Conservation (phyloP, 2,797 vertebrate genomes). For the Calcarius lapponicus region DNA sequence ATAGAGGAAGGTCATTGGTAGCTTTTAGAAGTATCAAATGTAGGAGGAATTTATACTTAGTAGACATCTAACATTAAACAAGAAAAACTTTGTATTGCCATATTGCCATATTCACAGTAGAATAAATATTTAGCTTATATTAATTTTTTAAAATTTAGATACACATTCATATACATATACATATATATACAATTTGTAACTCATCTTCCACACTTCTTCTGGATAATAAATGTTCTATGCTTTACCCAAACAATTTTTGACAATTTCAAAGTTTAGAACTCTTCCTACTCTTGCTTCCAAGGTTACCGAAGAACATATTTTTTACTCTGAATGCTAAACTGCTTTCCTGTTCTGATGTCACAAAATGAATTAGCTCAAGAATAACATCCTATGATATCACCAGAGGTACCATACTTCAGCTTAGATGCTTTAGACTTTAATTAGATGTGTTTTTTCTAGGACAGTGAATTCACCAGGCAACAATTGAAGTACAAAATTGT, state of each 20-base stretch:
- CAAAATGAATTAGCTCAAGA: neutral
- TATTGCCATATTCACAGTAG: neutral
- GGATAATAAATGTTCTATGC: neutral
- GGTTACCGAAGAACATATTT: neutral
- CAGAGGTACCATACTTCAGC: neutral
- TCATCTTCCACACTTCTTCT: neutral
- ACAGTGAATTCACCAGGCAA: neutral
- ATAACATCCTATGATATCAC: neutral
- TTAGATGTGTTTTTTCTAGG: neutral
- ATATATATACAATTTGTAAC: neutral
- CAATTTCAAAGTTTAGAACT: neutral
- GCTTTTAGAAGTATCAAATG: neutral
- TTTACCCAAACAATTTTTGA: neutral
- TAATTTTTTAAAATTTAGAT: neutral
- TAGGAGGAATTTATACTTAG: neutral
- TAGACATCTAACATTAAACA: neutral
- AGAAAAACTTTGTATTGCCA: neutral
- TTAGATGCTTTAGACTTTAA: neutral
- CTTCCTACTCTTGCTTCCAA: neutral
- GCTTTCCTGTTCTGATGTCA: neutral
- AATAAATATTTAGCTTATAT: neutral
- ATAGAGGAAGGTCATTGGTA: neutral
- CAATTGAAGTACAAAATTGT: neutral
- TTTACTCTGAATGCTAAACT: neutral
- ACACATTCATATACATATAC: rapidly evolving